phyloP scores from a whole-genome alignment of 2,113 vertebrate species.

The Trematocara stigmaticum region DNA sequence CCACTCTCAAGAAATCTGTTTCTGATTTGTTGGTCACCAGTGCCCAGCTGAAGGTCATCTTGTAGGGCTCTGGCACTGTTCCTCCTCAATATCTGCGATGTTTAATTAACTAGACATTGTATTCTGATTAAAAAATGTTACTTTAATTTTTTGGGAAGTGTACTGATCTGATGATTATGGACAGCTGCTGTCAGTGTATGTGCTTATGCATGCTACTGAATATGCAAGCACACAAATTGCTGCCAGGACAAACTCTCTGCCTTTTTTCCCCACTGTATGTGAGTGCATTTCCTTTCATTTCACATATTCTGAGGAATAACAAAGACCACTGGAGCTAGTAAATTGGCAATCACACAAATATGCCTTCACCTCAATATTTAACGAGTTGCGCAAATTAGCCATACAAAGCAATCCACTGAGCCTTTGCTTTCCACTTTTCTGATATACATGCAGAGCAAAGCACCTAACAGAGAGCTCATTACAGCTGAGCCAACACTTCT shows the following conservation, averaged over 20 bases:
- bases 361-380: slow-evolving; percentile 73
- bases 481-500: slow-evolving; percentile 40
- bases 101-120: not conserved
- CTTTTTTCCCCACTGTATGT: not conserved
- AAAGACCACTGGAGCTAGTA: slow-evolving; percentile 53
- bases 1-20: not conserved
- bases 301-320: slow-evolving; percentile 59
- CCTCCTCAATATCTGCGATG: not conserved
- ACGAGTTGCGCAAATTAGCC: slow-evolving; percentile 75
- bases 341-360: slow-evolving; percentile 72
- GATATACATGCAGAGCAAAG: slow-evolving; percentile 30
- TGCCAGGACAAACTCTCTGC: not conserved
- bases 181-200: not conserved
- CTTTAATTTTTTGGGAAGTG: not conserved
- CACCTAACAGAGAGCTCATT: slow-evolving; percentile 26
- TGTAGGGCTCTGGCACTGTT: not conserved
- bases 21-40: not conserved
- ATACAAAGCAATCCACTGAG: slow-evolving; percentile 67
- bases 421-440: slow-evolving; percentile 56
- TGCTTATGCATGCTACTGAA: not conserved
- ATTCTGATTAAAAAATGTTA: not conserved
- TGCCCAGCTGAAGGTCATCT: not conserved
- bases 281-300: slow-evolving; percentile 35
- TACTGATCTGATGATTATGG: not conserved
- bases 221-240: not conserved